phyloP scores from a whole-genome alignment of 2,888 invertebrate genomes.

The Bugula neritina region DNA sequence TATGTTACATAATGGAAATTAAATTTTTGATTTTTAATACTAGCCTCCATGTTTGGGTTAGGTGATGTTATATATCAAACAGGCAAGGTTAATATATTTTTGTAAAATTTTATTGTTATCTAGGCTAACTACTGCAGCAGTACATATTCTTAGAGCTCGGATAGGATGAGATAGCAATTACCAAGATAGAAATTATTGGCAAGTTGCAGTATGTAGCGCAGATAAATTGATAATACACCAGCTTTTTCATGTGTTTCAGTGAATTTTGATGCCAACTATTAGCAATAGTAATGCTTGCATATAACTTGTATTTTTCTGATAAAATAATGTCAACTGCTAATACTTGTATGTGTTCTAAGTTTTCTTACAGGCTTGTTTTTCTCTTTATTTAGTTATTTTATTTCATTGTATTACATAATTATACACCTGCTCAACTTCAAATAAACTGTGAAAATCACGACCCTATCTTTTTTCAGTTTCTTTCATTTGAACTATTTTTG shows the following conservation, averaged over 20 bases:
- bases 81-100: not conserved
- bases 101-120: not conserved
- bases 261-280: not conserved
- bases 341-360: not conserved
- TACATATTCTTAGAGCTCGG: too few relatives aligned
- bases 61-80: not conserved
- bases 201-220: too few relatives aligned
- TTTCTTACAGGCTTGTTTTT: constrained; percentile 17
- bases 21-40: not conserved
- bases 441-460: not conserved
- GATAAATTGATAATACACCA: not conserved
- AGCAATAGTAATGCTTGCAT: not conserved
- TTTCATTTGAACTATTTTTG: not conserved
- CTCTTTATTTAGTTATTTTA: not conserved
- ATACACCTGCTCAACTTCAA: constrained; percentile 26
- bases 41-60: not conserved
- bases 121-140: too few relatives aligned
- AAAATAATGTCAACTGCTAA: not conserved
- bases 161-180: too few relatives aligned
- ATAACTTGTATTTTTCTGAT: not conserved
- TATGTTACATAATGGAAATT: not conserved
- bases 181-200: too few relatives aligned
- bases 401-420: not conserved
- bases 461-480: not conserved
- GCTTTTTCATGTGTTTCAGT: not conserved